These are phyloP conservation scores for Dendronephthya gigantea DNA, from an alignment of 64 coral and sea anemone genomes.

Conservation along the genomic window DNA sequence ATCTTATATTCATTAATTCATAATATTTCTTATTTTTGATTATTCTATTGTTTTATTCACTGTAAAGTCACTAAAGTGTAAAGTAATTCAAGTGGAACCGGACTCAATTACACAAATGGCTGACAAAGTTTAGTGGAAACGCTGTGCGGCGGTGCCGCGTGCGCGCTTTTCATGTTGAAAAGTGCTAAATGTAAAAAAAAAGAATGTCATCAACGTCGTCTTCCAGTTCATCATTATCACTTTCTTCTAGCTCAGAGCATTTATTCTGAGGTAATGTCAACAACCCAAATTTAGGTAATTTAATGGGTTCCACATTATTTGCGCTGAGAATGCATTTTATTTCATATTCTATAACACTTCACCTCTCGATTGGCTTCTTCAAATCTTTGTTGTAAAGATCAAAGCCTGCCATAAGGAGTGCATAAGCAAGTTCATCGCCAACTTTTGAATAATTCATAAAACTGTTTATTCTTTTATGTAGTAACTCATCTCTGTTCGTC, in stretches of 20 bases:
- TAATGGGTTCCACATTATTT: not conserved
- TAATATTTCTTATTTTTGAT: too few species aligned
- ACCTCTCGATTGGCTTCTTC: not conserved
- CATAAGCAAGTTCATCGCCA: constrained; percentile 43
- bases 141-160: too few species aligned
- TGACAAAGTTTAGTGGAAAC: too few species aligned
- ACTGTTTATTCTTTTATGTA: constrained; percentile 63
- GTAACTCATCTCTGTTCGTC: constrained; percentile 51
- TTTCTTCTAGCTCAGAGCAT: not conserved
- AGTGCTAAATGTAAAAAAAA: too few species aligned
- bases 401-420: constrained; percentile 41
- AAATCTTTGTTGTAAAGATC: constrained; percentile 53
- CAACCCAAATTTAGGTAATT: not conserved
- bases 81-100: too few species aligned
- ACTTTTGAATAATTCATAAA: constrained; percentile 40
- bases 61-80: too few species aligned
- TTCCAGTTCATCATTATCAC: not conserved
- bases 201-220: not conserved
- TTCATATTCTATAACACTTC: not conserved
- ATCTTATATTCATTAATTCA: too few species aligned
- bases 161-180: too few species aligned
- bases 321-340: not conserved
- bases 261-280: not conserved
- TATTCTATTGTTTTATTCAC: too few species aligned
- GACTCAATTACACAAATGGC: too few species aligned